Evolutionary conservation across 2,888 invertebrate genomes (phyloP), one percentile per base, ranked within the genome.

Genomic region (Crepidodera aurea): DNA sequence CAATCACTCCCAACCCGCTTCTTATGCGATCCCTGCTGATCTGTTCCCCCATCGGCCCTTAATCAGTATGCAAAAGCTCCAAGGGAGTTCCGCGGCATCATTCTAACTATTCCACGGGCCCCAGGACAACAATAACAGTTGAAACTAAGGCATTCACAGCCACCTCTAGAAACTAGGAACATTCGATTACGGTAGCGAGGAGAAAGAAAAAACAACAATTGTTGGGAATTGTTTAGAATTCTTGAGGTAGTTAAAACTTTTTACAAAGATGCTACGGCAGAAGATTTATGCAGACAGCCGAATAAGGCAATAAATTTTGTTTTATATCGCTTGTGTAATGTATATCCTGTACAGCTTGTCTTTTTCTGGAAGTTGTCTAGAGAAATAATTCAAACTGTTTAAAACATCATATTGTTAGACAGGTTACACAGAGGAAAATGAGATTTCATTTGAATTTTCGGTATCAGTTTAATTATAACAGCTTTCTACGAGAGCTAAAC

Each of bases 51-150:
- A 63, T 59, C 51, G 55, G 18, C 58, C 39, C 51, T 54, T 59
- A 55, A 63, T 63, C 55, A 63, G 63, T 59, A 59, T 59, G 54
- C 63, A 55, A 54, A 59, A 63, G 40, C 48, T 59, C 55, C 54
- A 37, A 1, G 54, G 50, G 51, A 55, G 44, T 34, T 44, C 16
- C 19, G 13, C 32, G 32, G 56, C 32, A 29, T 34, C 34, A 53
- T 53, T 53, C 18, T 53, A 34, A 44, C 55, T 46, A 55, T 55
- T 44, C 55, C 44, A 42, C 19, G 18, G 34, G 34, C 42, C 56
- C 56, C 56, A 37, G 34, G 46, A 34, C 46, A 34, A 56, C 46
- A 46, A 56, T 56, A 56, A 56, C 56, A 46, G 34, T 46, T 37
- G 25, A 42, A 56, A 53, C 40, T 53, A 22, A 40, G 39, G 53